Conservation (phyloP, 2,888 invertebrate genomes). For the Drosophila lacicola region DNA sequence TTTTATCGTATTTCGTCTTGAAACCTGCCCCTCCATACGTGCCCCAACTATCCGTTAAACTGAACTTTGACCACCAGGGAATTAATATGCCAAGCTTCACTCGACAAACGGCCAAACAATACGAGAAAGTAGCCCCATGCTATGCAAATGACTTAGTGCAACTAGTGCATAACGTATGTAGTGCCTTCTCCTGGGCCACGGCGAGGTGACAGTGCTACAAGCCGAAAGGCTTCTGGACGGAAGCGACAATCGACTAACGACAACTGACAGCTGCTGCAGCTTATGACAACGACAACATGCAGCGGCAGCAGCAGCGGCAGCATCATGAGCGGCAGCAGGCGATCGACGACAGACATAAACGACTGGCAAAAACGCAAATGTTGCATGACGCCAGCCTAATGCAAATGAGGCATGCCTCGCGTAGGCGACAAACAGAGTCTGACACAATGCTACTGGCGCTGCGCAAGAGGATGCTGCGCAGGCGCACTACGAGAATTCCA, state of each 20-base stretch:
- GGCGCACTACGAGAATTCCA: conserved; percentile 53
- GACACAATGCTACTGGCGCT: conserved; percentile 11
- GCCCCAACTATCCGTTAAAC: neutral
- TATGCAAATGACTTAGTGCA: conserved; percentile 28
- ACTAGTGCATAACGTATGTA: conserved; percentile 9
- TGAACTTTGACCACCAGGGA: conserved; percentile 36
- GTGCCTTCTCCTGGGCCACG: conserved; percentile 19
- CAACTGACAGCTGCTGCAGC: conserved; percentile 57
- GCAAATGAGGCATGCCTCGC: conserved; percentile 77
- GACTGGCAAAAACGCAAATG: conserved; percentile 56
- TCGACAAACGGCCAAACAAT: neutral
- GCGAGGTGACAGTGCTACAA: conserved; percentile 44
- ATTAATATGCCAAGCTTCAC: conserved; percentile 29
- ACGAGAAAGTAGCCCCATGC: conserved; percentile 32
- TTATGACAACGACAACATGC: conserved; percentile 60
- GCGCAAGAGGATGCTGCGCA: conserved; percentile 42
- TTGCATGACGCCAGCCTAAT: conserved; percentile 73
- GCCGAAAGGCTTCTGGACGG: conserved; percentile 33
- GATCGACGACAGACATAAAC: conserved; percentile 48
- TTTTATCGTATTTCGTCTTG: conserved; percentile 44
- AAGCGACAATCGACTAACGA: conserved; percentile 30
- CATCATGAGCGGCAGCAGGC: conserved; percentile 25
- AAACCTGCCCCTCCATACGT: neutral
- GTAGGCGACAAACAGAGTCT: conserved; percentile 67
- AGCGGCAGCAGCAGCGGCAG: conserved; percentile 11